Base-by-base conservation (phyloP, 2,113 vertebrate genomes). In the Corythornis madagascariensis region DNA sequence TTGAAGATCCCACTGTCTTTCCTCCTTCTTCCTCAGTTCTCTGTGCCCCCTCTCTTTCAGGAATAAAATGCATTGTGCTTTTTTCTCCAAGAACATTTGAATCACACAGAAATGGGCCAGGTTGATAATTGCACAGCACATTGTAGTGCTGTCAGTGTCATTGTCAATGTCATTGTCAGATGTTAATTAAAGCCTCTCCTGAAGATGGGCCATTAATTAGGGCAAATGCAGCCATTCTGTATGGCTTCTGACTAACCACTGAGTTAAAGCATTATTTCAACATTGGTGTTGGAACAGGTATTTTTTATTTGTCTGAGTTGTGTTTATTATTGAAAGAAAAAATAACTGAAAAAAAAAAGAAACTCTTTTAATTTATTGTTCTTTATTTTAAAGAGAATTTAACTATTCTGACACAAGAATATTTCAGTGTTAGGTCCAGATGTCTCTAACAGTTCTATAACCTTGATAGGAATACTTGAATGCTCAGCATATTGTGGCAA, bases 181-280 rank as follows among this genome's bases (percentile, higher is more conserved):
- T 92, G 86, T 94, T 96, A 97, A 93, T 96, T 94, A 96, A 93
- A 92, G 16, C 50, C 35, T 73, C 20, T 55, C 9, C 50, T 88
- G 80, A 92, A 96, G 94, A 77, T 38, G 43, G 92, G 79, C 8
- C 82, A 89, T 88, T 92, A 97, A 96, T 95, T 95, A 95, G 96
- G 85, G 45, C 79, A 71, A 48, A 74, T 40, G 40, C 24, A 70
- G 31, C 24, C 26, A 5, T 89, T 87, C 43, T 82, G 20, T 52
- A 50, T 76, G 59, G n/a, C 45, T 80, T 84, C 47, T 89, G 25
- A 70, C 63, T 56, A 83, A 43, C 8, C 38, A 33, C 25, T 59
- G 28, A 80, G 19, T 31, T 59, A 78, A 90, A 69, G 4, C 38
- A 14, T 69, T 57, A 66, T 66, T 92, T 91, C 56, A 86, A 33